phyloP scores from a whole-genome alignment of 2,113 vertebrate genomes.

The Perca fluviatilis region DNA sequence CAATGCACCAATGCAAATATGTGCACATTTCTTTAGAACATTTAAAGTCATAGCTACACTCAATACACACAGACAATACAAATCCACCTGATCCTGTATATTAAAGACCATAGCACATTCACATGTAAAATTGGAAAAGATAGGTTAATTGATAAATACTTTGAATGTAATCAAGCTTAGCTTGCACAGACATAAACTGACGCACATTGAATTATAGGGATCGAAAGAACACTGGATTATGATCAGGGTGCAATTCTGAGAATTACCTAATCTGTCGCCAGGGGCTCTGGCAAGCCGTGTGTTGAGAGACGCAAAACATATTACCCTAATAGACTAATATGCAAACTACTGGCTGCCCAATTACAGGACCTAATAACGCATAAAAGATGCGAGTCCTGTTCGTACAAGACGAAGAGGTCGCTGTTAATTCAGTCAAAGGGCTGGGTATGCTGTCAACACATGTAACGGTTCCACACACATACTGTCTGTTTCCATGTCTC shows the following conservation, averaged over 20 bases:
- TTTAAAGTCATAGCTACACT: background rate
- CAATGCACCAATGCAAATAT: background rate
- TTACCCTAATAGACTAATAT: slow-evolving; percentile 99
- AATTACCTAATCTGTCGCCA: slow-evolving; percentile 92
- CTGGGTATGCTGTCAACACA: slow-evolving; percentile 90
- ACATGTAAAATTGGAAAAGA: slow-evolving; percentile 9
- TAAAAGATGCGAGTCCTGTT: slow-evolving; percentile 97
- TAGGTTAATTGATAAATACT: slow-evolving; percentile 56
- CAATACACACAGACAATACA: background rate
- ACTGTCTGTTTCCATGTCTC: slow-evolving; percentile 56
- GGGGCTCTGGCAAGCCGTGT: slow-evolving; percentile 93
- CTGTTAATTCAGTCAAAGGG: slow-evolving; percentile 91
- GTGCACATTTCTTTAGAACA: background rate
- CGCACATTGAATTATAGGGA: slow-evolving; percentile 86
- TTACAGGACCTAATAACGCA: slow-evolving; percentile 98
- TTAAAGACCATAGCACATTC: background rate
- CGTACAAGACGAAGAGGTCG: slow-evolving; percentile 90
- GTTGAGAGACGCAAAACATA: slow-evolving; percentile 94
- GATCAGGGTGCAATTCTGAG: slow-evolving; percentile 97
- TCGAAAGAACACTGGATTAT: slow-evolving; percentile 95
- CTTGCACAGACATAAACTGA: slow-evolving; percentile 49
- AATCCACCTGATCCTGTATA: background rate
- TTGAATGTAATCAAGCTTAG: slow-evolving; percentile 50
- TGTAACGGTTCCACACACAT: slow-evolving; percentile 47
- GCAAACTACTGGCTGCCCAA: slow-evolving; percentile 99